Evolutionary conservation across 2,113 vertebrate genomes (phyloP).

Genomic region (Procapra przewalskii): DNA sequence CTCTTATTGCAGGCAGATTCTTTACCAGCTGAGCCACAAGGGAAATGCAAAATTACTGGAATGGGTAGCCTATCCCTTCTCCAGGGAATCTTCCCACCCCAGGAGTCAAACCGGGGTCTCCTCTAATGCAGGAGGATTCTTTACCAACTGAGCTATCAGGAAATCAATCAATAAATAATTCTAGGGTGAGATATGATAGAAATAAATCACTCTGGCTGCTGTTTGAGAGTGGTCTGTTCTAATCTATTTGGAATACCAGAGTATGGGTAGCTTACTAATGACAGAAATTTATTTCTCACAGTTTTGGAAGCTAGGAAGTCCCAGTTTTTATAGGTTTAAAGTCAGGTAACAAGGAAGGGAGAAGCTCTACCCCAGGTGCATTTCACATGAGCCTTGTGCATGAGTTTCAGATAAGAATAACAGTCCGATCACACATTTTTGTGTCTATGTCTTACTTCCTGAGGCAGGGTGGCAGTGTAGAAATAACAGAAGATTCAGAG

Average conservation of each 20-base stretch:
- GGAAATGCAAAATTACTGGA: background rate
- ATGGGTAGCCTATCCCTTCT: background rate
- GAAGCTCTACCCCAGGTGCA: background rate
- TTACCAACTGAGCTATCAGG: background rate
- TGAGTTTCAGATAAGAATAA: background rate
- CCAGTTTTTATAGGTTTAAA: background rate
- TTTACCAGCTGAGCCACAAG: background rate
- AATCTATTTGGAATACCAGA: background rate
- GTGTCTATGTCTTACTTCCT: background rate
- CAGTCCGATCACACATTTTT: background rate
- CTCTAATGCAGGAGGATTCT: background rate
- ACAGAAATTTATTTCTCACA: background rate
- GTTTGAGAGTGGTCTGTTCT: background rate
- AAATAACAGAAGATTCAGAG: background rate
- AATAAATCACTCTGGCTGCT: background rate
- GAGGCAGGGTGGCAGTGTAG: background rate
- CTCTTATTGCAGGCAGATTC: background rate
- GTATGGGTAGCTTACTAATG: background rate
- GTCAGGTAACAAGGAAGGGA: background rate
- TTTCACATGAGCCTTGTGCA: background rate
- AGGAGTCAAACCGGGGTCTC: fast-evolving
- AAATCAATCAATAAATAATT: background rate
- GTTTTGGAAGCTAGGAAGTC: background rate
- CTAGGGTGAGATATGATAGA: background rate
- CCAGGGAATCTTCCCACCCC: background rate